phyloP scores from a whole-genome alignment of 2,888 invertebrate species.

The Lasioglossum leucozonium region DNA sequence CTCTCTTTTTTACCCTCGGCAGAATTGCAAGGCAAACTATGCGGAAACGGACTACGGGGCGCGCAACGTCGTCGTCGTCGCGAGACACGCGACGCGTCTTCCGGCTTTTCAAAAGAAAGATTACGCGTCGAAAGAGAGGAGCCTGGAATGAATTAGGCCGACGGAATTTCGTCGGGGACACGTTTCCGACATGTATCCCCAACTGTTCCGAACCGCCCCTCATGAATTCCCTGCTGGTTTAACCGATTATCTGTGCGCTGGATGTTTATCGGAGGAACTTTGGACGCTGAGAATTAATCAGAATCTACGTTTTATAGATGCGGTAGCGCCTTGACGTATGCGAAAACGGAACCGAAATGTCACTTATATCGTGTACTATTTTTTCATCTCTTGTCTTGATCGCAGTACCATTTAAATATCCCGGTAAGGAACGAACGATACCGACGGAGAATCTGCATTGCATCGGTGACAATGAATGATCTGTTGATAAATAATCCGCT shows the following conservation, averaged over 20 bases:
- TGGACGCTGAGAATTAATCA: no score
- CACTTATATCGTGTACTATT: no score
- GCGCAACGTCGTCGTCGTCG: background rate
- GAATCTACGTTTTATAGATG: no score
- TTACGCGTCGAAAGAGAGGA: conserved; percentile 12
- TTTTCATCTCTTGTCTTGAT: no score
- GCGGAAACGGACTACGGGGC: conserved; percentile 34
- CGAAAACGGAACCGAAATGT: no score
- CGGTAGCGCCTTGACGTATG: no score
- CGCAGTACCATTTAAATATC: background rate
- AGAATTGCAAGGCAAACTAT: conserved; percentile 62
- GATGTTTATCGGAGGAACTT: background rate
- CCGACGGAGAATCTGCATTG: background rate
- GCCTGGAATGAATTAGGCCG: conserved; percentile 33
- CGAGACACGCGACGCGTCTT: background rate
- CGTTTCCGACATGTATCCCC: background rate
- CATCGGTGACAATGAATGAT: background rate
- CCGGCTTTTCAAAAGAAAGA: conserved; percentile 34
- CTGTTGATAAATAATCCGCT: background rate
- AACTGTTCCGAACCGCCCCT: background rate
- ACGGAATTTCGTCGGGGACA: background rate
- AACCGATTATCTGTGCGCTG: background rate
- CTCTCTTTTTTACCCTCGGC: conserved; percentile 34
- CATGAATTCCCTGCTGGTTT: background rate
- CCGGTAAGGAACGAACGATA: background rate